Base-by-base conservation (phyloP, 2,797 vertebrate genomes). In the Xyrichtys novacula region DNA sequence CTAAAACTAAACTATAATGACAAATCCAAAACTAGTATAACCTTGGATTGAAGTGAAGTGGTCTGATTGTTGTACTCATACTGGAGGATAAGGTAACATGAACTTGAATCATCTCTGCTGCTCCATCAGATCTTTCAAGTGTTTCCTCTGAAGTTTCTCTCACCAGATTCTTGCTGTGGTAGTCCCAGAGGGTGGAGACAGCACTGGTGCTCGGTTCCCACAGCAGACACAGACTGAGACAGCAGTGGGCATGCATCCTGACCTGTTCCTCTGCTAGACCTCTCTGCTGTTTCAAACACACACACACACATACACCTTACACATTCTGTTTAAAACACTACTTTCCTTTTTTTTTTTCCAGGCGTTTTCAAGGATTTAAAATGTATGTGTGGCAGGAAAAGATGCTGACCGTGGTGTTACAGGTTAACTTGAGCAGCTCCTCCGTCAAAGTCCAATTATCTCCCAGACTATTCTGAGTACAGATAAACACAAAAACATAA, bases 161-260 rank as follows among this genome's bases (percentile, higher is more conserved):
- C 77, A 99, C 98, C 94, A 99, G 85, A 78, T 96, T 96, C 87
- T 94, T 99, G 90, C 96, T 96, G 90, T 95, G 98, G 90, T 96
- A 96, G 69, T 99, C 97, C 98, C 97, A 99, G 7, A 99, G 93
- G 57, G 87, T 91, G 66, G 95, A 97, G 49, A 96, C 93, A 20
- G 93, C 65, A 14, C 91, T 83, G 32, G 95, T 88, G 72, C 96
- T 97, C 6, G 95, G 91, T 15, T 93, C 93, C 98, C 98, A 99
- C 74, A 95, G 89, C 76, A 92, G 85, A 90, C 92, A 95, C 74
- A 99, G 89, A 67, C 85, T 95, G 83, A 98, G 94, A 84, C 96
- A 98, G 91, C 97, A 99, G 69, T 97, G 96, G 56, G 97, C 94
- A 63, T 97, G 92, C 95, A 98, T 96, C 75, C 98, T 89, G 66